These are phyloP conservation scores for Rana temporaria DNA, from an alignment of 2,113 vertebrate genomes.

Conservation along the genomic window DNA sequence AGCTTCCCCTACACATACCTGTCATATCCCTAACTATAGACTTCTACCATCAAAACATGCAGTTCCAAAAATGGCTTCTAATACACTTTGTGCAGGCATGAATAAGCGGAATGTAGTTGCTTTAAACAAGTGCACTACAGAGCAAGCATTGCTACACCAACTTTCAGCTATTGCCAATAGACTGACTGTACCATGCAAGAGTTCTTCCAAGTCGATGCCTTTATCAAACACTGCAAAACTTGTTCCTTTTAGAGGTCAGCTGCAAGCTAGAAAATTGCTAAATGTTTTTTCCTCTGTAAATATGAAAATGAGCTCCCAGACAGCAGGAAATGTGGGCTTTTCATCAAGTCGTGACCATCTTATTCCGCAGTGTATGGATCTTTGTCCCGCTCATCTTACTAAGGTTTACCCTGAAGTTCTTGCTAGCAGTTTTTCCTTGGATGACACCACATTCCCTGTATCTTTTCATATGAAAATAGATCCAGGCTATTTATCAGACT, in stretches of 20 bases:
- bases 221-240: neutral
- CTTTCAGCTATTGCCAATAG: slow-evolving; percentile 71
- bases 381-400: slow-evolving; percentile 67
- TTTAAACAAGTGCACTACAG: slow-evolving; percentile 71
- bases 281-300: slow-evolving; percentile 69
- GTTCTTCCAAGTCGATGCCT: neutral
- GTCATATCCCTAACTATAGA: slow-evolving; percentile 54
- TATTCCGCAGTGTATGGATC: slow-evolving; percentile 22
- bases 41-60: neutral
- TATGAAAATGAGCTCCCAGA: slow-evolving; percentile 60
- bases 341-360: slow-evolving; percentile 13
- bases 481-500: slow-evolving; percentile 57
- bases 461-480: slow-evolving; percentile 69
- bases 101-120: slow-evolving; percentile 61
- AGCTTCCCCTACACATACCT: slow-evolving; percentile 55
- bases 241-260: neutral
- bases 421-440: slow-evolving; percentile 61
- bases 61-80: slow-evolving; percentile 1
- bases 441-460: slow-evolving; percentile 62
- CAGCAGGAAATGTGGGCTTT: slow-evolving; percentile 9
- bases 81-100: slow-evolving; percentile 45
- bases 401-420: slow-evolving; percentile 62
- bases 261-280: slow-evolving; percentile 62
- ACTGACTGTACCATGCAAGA: slow-evolving; percentile 63
- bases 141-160: slow-evolving; percentile 67